Conservation (phyloP, 1,140 invertebrate species). For the Solenopsis fugax region DNA sequence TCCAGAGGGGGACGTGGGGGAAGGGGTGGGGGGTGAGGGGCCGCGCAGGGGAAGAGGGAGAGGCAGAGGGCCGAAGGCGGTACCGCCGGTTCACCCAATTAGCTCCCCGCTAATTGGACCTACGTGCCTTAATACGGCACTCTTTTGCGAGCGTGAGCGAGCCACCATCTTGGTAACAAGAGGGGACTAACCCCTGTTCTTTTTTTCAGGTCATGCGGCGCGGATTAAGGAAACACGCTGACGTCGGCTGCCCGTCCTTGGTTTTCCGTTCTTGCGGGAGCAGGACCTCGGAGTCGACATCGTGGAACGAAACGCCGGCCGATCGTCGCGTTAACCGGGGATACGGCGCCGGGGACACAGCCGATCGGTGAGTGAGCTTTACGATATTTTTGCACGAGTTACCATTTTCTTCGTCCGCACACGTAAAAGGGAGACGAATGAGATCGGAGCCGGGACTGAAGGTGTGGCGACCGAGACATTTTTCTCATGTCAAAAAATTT, state of each 20-base stretch:
- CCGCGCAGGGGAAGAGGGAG: background rate
- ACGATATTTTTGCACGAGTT: background rate
- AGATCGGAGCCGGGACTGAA: background rate
- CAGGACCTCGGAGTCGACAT: background rate
- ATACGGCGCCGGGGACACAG: background rate
- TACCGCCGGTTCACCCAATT: conserved; percentile 34
- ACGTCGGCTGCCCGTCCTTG: background rate
- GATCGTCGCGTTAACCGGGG: background rate
- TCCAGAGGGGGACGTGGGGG: background rate
- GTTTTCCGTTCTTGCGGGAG: background rate
- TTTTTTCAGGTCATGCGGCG: conserved; percentile 13
- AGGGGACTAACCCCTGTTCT: background rate
- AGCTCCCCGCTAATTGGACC: conserved; percentile 71
- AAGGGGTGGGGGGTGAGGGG: background rate
- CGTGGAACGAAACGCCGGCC: background rate
- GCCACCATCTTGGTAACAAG: conserved; percentile 71
- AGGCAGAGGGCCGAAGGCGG: conserved; percentile 43
- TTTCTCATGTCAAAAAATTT: too few species aligned
- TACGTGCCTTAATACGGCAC: conserved; percentile 66
- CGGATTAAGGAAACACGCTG: conserved; percentile 28
- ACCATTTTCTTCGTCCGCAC: background rate
- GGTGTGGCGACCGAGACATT: too few species aligned
- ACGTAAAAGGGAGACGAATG: background rate
- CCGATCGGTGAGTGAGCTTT: conserved; percentile 25
- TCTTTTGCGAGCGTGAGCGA: conserved; percentile 56